Base-by-base conservation (phyloP, 2,888 invertebrate species). In the Tortricodes alternella region DNA sequence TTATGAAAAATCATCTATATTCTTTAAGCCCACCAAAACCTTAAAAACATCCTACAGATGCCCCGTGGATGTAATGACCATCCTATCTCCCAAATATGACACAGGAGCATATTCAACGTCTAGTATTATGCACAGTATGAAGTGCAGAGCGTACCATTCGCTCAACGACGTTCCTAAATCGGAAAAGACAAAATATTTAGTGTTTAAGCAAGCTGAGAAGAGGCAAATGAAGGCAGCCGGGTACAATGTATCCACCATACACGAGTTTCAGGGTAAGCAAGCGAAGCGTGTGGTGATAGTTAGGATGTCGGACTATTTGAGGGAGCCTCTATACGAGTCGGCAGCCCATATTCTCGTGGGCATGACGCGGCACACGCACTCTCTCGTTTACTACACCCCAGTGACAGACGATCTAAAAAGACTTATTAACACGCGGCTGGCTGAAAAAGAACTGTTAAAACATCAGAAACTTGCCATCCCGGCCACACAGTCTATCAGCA, bases 191-290 rank as follows among this genome's bases (percentile, higher is more conserved):
- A 58, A 58, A 41, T 58, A 58, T 27, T 24, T 58, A 11, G 58
- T 58, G 2, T 58, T 53, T 21, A 58, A 46, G 23, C 58, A 58
- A 24, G 21, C 35, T n/a, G 58, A 58, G 15, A 58, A 58, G 18
- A 48, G 53, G 18, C 4, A 21, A 27, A 48, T 58, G 58, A 37
- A 18, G 9, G 48, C 35, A 16, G 52, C 46, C 13, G 46, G 41
- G 8, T 58, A 43, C 9, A 7, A 53, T 18, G 58, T 53, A n/a
- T 58, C 58, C 2, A 58, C 58, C 7, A 23, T 58, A 29, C 58
- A 58, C 18, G 53, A 58, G 7, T 58, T 24, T 23, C 58, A 58
- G 15, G 58, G 58, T 1, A 58, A 58, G 32, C 11, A 58, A 35
- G 48, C 24, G 9, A 15, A 27, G 2, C 18, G 48, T n/a, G 48